These are phyloP conservation scores for Sylvilagus bachmani DNA, from an alignment of 2,113 vertebrate species.

Conservation along the genomic window DNA sequence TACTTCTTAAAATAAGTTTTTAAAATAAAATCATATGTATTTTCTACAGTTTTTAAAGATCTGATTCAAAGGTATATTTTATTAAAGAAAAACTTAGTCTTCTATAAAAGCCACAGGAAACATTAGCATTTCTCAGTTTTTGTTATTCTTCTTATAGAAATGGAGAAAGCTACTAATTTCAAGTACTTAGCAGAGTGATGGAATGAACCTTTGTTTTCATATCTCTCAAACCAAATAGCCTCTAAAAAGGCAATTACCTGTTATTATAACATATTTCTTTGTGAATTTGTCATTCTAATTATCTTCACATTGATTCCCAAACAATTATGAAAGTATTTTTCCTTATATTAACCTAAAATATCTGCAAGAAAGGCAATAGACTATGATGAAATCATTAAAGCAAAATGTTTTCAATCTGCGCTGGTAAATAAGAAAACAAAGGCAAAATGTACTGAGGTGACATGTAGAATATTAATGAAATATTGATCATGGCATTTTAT, in stretches of 20 bases:
- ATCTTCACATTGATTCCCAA: background rate
- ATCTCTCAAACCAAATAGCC: conserved; percentile 45
- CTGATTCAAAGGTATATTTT: background rate
- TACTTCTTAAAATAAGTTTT: background rate
- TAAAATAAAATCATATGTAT: background rate
- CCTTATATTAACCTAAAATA: background rate
- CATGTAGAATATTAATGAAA: conserved; percentile 7
- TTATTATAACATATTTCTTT: background rate
- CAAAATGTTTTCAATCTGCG: background rate
- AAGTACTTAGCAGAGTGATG: conserved; percentile 57
- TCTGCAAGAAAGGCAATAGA: background rate
- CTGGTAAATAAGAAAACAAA: background rate
- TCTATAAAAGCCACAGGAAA: background rate
- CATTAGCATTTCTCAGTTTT: conserved; percentile 11
- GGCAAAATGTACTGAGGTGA: background rate
- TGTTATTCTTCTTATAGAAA: conserved; percentile 30
- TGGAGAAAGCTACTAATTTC: conserved; percentile 33
- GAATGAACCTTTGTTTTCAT: conserved; percentile 36
- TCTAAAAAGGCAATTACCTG: background rate
- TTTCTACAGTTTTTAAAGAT: background rate
- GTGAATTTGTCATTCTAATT: conserved; percentile 41
- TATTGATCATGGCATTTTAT: background rate
- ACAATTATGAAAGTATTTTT: background rate
- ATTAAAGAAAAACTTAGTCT: background rate
- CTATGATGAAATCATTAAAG: background rate